A percentile compares a stretch with the other conserved stretches of the same genome.
Conservation (phyloP, 2,113 vertebrate species). For the Dissostichus mawsoni region DNA sequence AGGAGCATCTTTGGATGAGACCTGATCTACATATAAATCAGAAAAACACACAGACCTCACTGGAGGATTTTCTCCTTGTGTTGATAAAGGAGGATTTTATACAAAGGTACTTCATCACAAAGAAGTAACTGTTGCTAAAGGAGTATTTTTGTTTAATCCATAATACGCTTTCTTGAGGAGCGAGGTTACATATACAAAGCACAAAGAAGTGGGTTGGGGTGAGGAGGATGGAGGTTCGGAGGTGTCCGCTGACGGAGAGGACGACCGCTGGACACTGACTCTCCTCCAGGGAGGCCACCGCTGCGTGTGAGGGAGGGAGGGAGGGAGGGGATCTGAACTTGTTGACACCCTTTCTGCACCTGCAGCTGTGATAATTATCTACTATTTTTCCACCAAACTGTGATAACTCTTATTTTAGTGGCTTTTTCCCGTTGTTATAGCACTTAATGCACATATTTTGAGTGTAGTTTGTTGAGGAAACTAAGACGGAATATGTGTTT, state of each 20-base stretch:
- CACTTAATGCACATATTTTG: not conserved
- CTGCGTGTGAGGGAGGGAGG: constrained; percentile 26
- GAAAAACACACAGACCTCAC: constrained; percentile 51
- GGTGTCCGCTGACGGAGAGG: constrained; percentile 21
- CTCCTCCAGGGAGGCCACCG: constrained; percentile 33
- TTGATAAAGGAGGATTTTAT: constrained; percentile 26
- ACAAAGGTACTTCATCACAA: constrained; percentile 30
- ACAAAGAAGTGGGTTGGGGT: constrained; percentile 27
- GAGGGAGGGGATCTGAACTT: constrained; percentile 74
- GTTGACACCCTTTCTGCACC: constrained; percentile 84
- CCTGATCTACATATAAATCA: constrained; percentile 65
- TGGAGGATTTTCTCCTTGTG: constrained; percentile 29
- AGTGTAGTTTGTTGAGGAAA: not conserved
- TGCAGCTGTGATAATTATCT: constrained; percentile 88
- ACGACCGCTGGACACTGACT: constrained; percentile 16
- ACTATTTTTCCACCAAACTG: constrained; percentile 79
- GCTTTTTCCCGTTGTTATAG: not conserved
- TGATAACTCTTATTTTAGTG: constrained; percentile 15
- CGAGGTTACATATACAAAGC: constrained; percentile 49
- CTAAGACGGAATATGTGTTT: not conserved
- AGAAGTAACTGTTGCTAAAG: constrained; percentile 34
- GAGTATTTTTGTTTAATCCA: constrained; percentile 18
- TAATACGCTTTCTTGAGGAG: constrained; percentile 27
- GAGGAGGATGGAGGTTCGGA: constrained; percentile 26
- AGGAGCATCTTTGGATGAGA: constrained; percentile 40